Percentiles rank a stretch among this genome's conserved stretches.
Evolutionary conservation across 1,140 invertebrate genomes (phyloP).

Genomic region (Drosophila serrata): DNA sequence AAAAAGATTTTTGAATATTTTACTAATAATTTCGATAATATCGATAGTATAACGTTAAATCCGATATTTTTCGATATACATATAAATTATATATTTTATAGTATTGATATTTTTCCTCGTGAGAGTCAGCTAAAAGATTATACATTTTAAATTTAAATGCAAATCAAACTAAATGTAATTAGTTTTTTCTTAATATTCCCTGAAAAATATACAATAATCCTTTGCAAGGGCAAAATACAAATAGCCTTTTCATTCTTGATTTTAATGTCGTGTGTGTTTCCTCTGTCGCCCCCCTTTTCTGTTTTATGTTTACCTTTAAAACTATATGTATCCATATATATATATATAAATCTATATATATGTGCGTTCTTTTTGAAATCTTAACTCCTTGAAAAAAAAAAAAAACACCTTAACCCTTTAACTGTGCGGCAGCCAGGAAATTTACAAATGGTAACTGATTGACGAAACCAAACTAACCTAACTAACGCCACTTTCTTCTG

Average conservation of each 20-base stretch:
- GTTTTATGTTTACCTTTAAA: conserved; percentile 28
- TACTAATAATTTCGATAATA: not conserved
- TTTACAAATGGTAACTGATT: conserved; percentile 80
- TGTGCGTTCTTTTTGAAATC: conserved; percentile 39
- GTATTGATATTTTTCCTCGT: no score
- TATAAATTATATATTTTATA: no score
- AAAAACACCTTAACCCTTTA: conserved; percentile 14
- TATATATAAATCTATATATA: not conserved
- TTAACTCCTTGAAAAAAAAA: conserved; percentile 3
- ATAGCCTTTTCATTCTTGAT: conserved; percentile 12
- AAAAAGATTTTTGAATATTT: not conserved
- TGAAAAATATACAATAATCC: not conserved
- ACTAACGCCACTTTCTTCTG: conserved; percentile 66
- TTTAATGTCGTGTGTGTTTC: conserved; percentile 52
- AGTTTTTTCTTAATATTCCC: not conserved
- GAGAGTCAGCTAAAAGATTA: no score
- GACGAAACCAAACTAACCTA: conserved; percentile 61
- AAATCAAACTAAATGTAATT: not conserved
- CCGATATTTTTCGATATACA: not conserved
- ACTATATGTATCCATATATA: conserved; percentile 6
- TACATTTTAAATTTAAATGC: not conserved
- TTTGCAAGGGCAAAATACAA: conserved; percentile 12
- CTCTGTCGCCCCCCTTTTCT: conserved; percentile 28
- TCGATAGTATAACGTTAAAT: not conserved
- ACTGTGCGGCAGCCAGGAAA: conserved; percentile 76